Base-by-base conservation (phyloP, 1,140 invertebrate genomes). In the Myzus persicae region DNA sequence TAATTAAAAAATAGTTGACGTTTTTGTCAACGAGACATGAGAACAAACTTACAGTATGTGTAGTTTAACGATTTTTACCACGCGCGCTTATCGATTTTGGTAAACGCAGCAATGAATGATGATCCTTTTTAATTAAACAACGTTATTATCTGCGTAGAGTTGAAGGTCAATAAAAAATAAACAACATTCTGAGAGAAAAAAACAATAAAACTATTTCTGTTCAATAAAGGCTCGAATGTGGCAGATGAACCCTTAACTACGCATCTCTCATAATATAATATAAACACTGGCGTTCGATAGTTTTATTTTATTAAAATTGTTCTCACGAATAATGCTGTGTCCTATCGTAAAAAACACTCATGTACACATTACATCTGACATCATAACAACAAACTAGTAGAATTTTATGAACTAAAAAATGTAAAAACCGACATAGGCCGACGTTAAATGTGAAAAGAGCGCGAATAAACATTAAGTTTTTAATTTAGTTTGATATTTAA, bases 51-150 rank as follows among this genome's bases (percentile, higher is more conserved):
- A 40, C 81, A 40, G 36, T 40, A 18, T 40, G 18, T 7, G 38
- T 20, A 38, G 81, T 24, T 38, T 40, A 82, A 82, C 38, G 81
- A 40, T 82, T 38, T 82, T 20, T 82, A 40, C 7, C 81, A 82
- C 22, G 81, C 84, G 42, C 40, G 84, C 40, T 85, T 85, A 44
- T 85, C 40, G 40, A 42, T 85, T 42, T 42, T 9, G 11, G 40
- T 42, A 85, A 85, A 85, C 84, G 84, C 84, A 38, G 81, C 81
- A 40, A 85, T 85, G 84, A 85, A 85, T 85, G 82, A 85, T 85
- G 82, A 85, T 85, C 82, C 11, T 44, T 40, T 85, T 85, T 85
- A 85, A 85, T 85, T 44, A 44, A 85, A 85, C 84, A 42, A 85
- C 84, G 42, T 26, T 44, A 42, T 42, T 85, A 85, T 85, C 84